A percentile compares a stretch with the other conserved stretches of the same genome.
These are phyloP conservation scores for Eugnorisma glareosa DNA, from an alignment of 2,888 invertebrate genomes.

Conservation along the genomic window DNA sequence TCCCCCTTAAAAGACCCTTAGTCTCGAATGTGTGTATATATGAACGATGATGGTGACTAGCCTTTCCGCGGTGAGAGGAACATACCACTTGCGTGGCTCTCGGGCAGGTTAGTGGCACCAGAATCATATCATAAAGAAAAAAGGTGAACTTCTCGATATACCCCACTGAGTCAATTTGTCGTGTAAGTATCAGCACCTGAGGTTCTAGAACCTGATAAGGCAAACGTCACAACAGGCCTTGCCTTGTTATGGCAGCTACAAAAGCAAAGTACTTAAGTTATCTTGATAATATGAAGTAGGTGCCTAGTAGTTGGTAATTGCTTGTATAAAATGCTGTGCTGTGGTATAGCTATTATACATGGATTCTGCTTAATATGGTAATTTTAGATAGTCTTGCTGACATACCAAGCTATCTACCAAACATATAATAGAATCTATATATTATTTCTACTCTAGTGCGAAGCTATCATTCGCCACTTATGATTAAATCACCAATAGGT, in stretches of 20 bases:
- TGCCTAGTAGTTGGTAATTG: not conserved
- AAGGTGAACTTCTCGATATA: no score
- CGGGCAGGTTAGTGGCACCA: no score
- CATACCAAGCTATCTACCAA: not conserved
- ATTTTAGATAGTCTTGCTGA: not conserved
- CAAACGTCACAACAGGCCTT: no score
- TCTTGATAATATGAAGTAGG: not conserved
- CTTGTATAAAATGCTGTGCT: not conserved
- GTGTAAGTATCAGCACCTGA: no score
- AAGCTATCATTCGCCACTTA: not conserved
- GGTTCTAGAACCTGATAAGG: no score
- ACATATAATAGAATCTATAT: not conserved
- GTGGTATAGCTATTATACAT: not conserved
- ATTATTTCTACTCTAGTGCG: not conserved
- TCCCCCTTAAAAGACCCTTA: no score
- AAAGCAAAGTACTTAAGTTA: not conserved
- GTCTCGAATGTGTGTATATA: no score
- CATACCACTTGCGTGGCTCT: no score
- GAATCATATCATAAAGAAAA: no score
- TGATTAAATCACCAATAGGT: not conserved
- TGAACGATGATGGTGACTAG: no score
- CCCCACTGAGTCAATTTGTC: no score
- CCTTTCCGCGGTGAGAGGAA: no score
- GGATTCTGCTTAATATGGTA: not conserved
- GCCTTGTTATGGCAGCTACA: not conserved